phyloP scores from a whole-genome alignment of 53 echinoderm and acorn worm genomes.

The Luidia sarsii region DNA sequence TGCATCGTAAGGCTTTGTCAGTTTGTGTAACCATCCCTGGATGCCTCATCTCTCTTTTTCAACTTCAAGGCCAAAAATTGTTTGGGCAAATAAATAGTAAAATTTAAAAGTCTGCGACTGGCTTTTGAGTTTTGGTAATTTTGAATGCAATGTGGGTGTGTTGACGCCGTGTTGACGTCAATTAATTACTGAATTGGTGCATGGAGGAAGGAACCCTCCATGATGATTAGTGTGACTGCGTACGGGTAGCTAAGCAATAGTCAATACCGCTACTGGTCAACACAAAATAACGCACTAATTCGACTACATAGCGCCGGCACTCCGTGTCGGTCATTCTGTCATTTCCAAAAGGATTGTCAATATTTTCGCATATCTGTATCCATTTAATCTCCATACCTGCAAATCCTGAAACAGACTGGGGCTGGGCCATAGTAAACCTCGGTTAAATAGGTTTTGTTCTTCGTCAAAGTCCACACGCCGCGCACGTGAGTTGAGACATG shows the following conservation, averaged over 20 bases:
- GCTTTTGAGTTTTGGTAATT: too few relatives aligned
- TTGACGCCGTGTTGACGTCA: background rate
- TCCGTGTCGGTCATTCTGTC: background rate
- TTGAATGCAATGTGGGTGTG: background rate
- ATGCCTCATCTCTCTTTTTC: too few relatives aligned
- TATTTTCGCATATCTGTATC: background rate
- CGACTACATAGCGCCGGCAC: too few relatives aligned
- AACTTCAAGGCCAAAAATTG: background rate
- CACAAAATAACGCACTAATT: background rate
- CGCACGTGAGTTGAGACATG: too few relatives aligned
- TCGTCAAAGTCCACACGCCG: too few relatives aligned
- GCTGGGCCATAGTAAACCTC: background rate
- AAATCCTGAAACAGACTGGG: conserved; percentile 27
- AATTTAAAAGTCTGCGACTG: too few relatives aligned
- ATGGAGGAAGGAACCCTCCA: background rate
- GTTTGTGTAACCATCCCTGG: too few relatives aligned
- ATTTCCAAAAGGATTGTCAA: background rate
- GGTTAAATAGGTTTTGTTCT: too few relatives aligned
- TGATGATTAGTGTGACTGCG: background rate
- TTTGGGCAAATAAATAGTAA: background rate
- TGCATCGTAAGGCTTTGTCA: too few relatives aligned
- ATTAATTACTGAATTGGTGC: background rate
- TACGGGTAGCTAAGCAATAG: too few relatives aligned
- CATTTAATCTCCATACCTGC: conserved; percentile 5
- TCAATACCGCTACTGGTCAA: conserved; percentile 4